phyloP scores from a whole-genome alignment of 2,888 invertebrate species.

The Coelogynopora nodosa region DNA sequence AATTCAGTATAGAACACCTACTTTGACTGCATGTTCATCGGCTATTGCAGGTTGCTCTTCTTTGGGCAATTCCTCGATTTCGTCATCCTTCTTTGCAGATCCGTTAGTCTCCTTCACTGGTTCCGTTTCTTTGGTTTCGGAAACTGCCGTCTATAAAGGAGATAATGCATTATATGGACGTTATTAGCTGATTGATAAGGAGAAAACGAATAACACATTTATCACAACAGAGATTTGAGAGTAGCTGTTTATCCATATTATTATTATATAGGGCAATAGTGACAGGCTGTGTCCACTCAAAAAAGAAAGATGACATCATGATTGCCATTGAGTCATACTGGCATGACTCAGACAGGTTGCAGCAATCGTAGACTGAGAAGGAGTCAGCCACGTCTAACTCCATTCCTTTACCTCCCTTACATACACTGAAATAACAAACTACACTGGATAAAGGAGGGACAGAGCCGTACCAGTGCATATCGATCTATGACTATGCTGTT shows the following conservation, averaged over 20 bases:
- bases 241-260: neutral
- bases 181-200: too few species aligned
- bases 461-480: neutral
- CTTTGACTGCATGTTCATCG: neutral
- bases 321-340: conserved; percentile 12
- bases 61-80: conserved; percentile 12
- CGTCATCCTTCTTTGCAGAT: neutral
- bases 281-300: conserved; percentile 6
- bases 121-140: neutral
- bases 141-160: neutral
- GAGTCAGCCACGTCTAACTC: neutral
- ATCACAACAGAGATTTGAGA: too few species aligned
- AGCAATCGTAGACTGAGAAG: too few species aligned
- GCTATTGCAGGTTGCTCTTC: neutral
- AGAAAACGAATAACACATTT: too few species aligned
- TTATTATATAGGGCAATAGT: neutral
- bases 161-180: too few species aligned
- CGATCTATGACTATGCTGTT: conserved; percentile 3
- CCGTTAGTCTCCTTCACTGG: neutral
- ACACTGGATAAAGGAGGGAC: neutral
- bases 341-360: neutral
- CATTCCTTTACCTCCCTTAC: neutral
- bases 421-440: neutral
- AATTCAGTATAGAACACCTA: too few species aligned
- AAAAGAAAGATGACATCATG: neutral